Percentiles rank a stretch among this genome's conserved stretches.
Conservation (phyloP, 2,888 invertebrate species). For the Neocrepidodera transversa region DNA sequence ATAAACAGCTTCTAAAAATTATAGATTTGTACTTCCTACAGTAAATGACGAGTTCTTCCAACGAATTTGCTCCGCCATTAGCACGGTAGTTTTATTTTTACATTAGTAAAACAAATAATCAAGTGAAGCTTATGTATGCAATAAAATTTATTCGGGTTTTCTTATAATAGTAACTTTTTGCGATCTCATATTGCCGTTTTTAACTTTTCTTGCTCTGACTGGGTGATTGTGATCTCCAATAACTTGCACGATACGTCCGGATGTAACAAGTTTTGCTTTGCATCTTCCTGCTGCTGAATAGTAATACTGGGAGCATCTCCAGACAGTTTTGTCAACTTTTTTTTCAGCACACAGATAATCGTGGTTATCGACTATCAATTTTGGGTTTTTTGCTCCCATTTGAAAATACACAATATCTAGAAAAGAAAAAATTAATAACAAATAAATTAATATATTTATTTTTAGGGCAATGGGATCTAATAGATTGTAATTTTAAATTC, state of each 20-base stretch:
- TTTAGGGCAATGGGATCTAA: too few species aligned
- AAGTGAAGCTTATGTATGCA: too few species aligned
- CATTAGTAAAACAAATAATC: too few species aligned
- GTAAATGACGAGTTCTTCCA: too few species aligned
- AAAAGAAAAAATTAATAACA: slow-evolving; percentile 28
- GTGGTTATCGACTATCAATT: slow-evolving; percentile 44
- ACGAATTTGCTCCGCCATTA: too few species aligned
- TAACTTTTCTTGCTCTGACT: slow-evolving; percentile 28
- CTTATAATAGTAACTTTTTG: slow-evolving; percentile 41
- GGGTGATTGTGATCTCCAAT: slow-evolving; percentile 42
- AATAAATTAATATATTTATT: too few species aligned
- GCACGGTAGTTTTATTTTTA: too few species aligned
- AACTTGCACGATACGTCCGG: slow-evolving; percentile 43
- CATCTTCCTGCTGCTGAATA: slow-evolving; percentile 41
- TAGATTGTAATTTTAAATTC: too few species aligned
- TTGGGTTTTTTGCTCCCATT: slow-evolving; percentile 48
- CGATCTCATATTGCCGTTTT: slow-evolving; percentile 38
- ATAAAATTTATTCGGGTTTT: too few species aligned
- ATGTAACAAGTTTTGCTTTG: slow-evolving; percentile 43
- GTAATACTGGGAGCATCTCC: slow-evolving; percentile 48
- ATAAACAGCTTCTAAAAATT: too few species aligned
- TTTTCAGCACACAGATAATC: slow-evolving; percentile 43
- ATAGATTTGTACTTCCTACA: too few species aligned
- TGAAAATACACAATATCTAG: slow-evolving; percentile 48
- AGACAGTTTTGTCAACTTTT: slow-evolving; percentile 40